A percentile compares a stretch with the other conserved stretches of the same genome.
These are phyloP conservation scores for Drosophila kuntzei DNA, from an alignment of 2,888 invertebrate genomes.

Conservation along the genomic window DNA sequence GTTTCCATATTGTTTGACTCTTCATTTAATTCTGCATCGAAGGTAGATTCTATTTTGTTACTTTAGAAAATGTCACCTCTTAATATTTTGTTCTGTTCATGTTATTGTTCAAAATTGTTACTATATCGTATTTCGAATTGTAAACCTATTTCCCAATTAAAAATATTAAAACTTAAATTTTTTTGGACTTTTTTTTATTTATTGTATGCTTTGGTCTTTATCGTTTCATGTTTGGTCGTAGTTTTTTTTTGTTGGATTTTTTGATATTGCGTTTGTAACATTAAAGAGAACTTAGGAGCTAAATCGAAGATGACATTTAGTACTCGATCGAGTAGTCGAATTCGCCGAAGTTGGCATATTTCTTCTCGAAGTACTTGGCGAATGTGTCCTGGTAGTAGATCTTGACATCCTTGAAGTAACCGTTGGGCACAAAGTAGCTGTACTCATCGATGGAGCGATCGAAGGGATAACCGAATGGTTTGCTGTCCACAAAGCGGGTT, in stretches of 20 bases:
- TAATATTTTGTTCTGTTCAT: not conserved
- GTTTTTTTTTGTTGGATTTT: conserved; percentile 44
- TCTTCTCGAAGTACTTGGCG: conserved; percentile 74
- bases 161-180: conserved; percentile 5
- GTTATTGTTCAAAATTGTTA: no score
- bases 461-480: conserved; percentile 91
- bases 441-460: conserved; percentile 88
- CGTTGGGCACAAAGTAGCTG: conserved; percentile 89
- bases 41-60: no score
- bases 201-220: conserved; percentile 31
- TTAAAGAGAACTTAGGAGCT: conserved; percentile 44
- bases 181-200: conserved; percentile 31
- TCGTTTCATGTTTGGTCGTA: conserved; percentile 20
- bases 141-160: not conserved
- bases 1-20: no score
- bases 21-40: no score
- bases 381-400: conserved; percentile 88
- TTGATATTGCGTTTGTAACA: conserved; percentile 39
- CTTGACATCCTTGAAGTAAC: conserved; percentile 88
- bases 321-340: conserved; percentile 76
- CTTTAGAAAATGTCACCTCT: not conserved
- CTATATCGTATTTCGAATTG: not conserved
- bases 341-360: conserved; percentile 75
- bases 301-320: conserved; percentile 38
- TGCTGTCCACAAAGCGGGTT: conserved; percentile 87